Conservation (phyloP, 1,140 invertebrate genomes). For the Odontomachus brunneus region DNA sequence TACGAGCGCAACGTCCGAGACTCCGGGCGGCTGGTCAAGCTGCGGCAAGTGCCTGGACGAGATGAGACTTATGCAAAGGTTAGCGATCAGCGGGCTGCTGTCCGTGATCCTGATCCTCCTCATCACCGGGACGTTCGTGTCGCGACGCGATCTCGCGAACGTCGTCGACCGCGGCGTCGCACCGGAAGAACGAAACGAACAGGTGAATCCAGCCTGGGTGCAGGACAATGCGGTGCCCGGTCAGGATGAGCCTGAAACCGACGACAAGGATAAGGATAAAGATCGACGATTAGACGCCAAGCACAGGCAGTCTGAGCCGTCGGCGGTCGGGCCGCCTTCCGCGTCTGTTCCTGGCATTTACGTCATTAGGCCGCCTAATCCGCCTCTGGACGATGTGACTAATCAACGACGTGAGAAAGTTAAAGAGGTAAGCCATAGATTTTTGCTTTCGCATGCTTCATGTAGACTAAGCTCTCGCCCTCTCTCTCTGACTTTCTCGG, state of each 20-base stretch:
- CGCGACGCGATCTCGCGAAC: constrained; percentile 78
- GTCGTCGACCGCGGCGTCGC: constrained; percentile 79
- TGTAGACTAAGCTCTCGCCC: background rate
- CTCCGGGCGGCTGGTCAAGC: constrained; percentile 70
- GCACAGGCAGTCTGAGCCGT: constrained; percentile 79
- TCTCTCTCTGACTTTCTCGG: too few relatives aligned
- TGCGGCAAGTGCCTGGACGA: constrained; percentile 75
- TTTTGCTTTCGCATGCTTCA: constrained; percentile 27
- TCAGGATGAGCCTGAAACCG: constrained; percentile 74
- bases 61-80: constrained; percentile 82
- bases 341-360: constrained; percentile 83
- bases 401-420: constrained; percentile 90
- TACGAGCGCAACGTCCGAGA: constrained; percentile 75
- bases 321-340: constrained; percentile 82
- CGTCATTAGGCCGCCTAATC: constrained; percentile 87
- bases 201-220: constrained; percentile 80
- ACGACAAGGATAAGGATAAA: constrained; percentile 74
- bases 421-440: constrained; percentile 87
- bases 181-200: constrained; percentile 79
- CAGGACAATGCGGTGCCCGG: constrained; percentile 79
- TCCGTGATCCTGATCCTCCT: constrained; percentile 83
- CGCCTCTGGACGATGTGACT: constrained; percentile 84
- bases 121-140: constrained; percentile 81
- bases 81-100: constrained; percentile 82
- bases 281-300: constrained; percentile 78